phyloP scores from a whole-genome alignment of 2,888 invertebrate genomes.

The Galerucella nymphaeae region DNA sequence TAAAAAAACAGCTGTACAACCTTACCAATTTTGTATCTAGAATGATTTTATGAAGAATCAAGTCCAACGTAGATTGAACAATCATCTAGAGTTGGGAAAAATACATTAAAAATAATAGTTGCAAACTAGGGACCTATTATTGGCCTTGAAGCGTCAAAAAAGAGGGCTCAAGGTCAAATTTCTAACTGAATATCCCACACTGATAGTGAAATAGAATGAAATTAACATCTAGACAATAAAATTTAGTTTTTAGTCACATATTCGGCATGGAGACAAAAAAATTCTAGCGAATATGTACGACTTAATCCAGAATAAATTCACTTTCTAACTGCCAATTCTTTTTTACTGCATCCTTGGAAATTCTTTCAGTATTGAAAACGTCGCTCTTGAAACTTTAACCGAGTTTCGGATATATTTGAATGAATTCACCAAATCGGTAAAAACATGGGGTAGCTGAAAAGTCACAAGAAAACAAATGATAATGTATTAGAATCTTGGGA shows the following conservation, averaged over 20 bases:
- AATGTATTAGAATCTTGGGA: conserved; percentile 21
- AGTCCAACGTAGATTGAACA: too few relatives aligned
- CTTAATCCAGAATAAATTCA: conserved; percentile 8
- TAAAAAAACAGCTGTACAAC: too few relatives aligned
- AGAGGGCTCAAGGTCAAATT: too few relatives aligned
- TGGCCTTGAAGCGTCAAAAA: too few relatives aligned
- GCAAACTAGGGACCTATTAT: too few relatives aligned
- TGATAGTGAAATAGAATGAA: neutral
- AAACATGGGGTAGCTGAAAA: conserved; percentile 20
- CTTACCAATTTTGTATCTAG: too few relatives aligned
- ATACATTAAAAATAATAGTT: too few relatives aligned
- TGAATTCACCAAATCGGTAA: conserved; percentile 32
- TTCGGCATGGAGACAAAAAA: neutral
- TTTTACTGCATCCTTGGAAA: conserved; percentile 11
- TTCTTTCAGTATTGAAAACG: neutral
- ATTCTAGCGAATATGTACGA: neutral
- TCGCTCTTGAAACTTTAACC: conserved; percentile 27
- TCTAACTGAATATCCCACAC: too few relatives aligned
- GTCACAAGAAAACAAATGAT: conserved; percentile 31
- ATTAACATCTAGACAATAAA: neutral
- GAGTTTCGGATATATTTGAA: conserved; percentile 29
- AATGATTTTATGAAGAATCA: too few relatives aligned
- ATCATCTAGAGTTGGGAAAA: too few relatives aligned
- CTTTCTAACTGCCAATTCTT: conserved; percentile 23
- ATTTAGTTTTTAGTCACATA: neutral